Evolutionary conservation across 2,113 vertebrate species (phyloP), one percentile per base, ranked within the genome.

Genomic region (Tringa solitaria): DNA sequence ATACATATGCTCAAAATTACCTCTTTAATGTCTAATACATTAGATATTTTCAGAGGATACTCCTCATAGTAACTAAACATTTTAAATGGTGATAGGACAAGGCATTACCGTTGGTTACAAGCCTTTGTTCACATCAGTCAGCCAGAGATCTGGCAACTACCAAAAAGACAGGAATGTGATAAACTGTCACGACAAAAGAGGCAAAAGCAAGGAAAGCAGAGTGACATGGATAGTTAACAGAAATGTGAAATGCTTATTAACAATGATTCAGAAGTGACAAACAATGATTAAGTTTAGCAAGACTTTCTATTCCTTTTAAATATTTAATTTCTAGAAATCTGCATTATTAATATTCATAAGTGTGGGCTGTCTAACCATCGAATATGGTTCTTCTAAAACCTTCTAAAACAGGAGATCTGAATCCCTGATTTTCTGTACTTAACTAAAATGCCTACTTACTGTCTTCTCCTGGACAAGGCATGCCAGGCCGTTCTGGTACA

Each of bases 401-500:
- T 81, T 63, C 65, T 72, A 64, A 35, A 60, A 46, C 6, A 76
- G 35, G 69, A 74, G 69, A 77, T 33, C 22, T 37, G 35, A 74
- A 81, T 26, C 37, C 37, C 32, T 56, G 9, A 67, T 79, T 87
- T 87, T 89, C 53, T 84, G 10, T 63, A 64, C 6, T 81, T 53
- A 63, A 83, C 8, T 95, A 93, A 92, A 54, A 87, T 27, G 79
- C 68, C 48, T 72, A 98, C 99, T 99, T 97, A 99, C 99, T 99
- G 69, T 99, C 99, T 98, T 99, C 99, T 95, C 99, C 99, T 22
- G 99, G 98, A 97, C 99, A 99, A 5, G 99, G 99, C 99, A 99
- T 99, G 82, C 99, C 99, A 89, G 99, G 99, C 90, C 99, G 98
- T 96, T 99, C 99, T 78, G 99, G 99, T 80, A 99, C 94, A 97